Evolutionary conservation across 2,888 invertebrate genomes (phyloP), one percentile per base, ranked within the genome.

Genomic region (Piscicola geometra): DNA sequence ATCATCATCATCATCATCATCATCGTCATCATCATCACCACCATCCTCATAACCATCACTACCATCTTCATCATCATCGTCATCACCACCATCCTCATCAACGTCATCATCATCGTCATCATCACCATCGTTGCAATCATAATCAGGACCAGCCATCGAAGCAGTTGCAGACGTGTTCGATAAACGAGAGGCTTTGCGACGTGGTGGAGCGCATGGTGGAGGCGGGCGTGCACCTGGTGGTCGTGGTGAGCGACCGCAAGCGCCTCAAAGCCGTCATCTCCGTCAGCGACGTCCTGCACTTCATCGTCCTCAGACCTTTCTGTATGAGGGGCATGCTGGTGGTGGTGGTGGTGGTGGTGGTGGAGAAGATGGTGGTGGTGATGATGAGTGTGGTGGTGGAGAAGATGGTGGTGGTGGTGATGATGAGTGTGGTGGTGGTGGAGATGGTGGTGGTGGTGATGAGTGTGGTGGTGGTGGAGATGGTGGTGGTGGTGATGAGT

Each of bases 301-400:
- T 73, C 64, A 52, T 73, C 41, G 56, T 73, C 33, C 73, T 73
- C 73, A 73, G 30, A 30, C 73, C 73, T 21, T 73, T 73, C 64
- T 73, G 73, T 73, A 60, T 25, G 73, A n/a, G n/a, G n/a, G n/a
- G n/a, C n/a, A n/a, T n/a, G n/a, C n/a, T n/a, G n/a, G n/a, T n/a
- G 28, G n/a, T 66, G 25, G n/a, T 66, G 25, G n/a, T 66, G 25
- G n/a, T 66, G 25, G n/a, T 66, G 25, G n/a, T 66, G 25, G n/a
- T 66, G 25, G n/a, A 18, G 25, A 15, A 18, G 25, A 15, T 66
- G 25, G n/a, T 66, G 25, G n/a, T 66, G 25, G n/a, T 66, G n/a
- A n/a, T n/a, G n/a, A n/a, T n/a, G n/a, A n/a, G n/a, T n/a, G n/a
- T n/a, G n/a, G n/a, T n/a, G n/a, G n/a, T n/a, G n/a, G n/a, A n/a